Base-by-base conservation (phyloP, 1,140 invertebrate species). In the Stenopsyche tienmushanensis region DNA sequence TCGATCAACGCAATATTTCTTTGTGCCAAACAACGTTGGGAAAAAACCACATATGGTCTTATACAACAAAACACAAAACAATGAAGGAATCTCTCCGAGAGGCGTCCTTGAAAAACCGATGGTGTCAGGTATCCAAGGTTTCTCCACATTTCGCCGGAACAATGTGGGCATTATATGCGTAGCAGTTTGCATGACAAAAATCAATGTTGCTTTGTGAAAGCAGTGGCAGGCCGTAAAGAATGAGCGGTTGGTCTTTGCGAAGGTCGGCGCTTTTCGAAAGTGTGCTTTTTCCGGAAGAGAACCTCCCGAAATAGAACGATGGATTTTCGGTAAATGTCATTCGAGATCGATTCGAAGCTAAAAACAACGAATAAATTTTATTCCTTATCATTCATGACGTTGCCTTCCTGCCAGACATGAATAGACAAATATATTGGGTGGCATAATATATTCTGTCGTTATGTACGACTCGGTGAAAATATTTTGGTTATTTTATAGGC, bases 91-190 rank as follows among this genome's bases (percentile, higher is more conserved):
- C n/a, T n/a, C n/a, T n/a, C 7, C 54, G 8, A 26, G 52, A 9
- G 21, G 23, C n/a, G 54, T 10, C 54, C 54, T 57, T 42, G 54
- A 21, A 39, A 39, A 41, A 42, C 54, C 54, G 34, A 57, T 42
- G 26, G 54, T 57, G 34, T 57, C 54, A 42, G 54, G 54, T 42
- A 42, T 42, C 54, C 54, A 57, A 57, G 54, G 54, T 42, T 42
- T 57, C n/a, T 9, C 21, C 8, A 53, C 18, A 8, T 25, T 20
- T 20, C 18, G 21, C 23, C 3, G 20, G 9, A 1, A 49, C 15
- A 15, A 49, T 49, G 23, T 49, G 23, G 18, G 10, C 23, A 17
- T 17, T 49, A 18, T 49, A 24, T 49, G 13, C 47, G 15, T 21
- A 3, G 7, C 9, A 3, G 34, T 57, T 57, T 23, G 34, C 54